A percentile compares a stretch with the other conserved stretches of the same genome.
Evolutionary conservation across 2,797 vertebrate species (phyloP).

Genomic region (Euthynnus affinis): DNA sequence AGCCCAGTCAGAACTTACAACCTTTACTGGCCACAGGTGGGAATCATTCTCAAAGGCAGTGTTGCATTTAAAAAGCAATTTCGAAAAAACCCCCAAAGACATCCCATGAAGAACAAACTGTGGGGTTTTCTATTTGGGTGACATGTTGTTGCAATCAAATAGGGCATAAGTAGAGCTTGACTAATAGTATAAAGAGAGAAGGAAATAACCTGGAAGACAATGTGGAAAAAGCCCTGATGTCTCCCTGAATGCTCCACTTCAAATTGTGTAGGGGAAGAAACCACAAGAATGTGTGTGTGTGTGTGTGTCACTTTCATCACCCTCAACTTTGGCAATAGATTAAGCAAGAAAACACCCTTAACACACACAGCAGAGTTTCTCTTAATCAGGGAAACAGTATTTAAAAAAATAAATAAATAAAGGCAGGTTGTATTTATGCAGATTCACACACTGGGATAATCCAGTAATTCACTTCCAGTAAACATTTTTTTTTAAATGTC

Average conservation of each 20-base stretch:
- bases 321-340: conserved; percentile 44
- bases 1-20: conserved; percentile 57
- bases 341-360: conserved; percentile 39
- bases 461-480: not conserved
- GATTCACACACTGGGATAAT: not conserved
- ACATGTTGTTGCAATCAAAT: conserved; percentile 86
- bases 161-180: conserved; percentile 76
- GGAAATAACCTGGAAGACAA: conserved; percentile 76
- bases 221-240: conserved; percentile 57
- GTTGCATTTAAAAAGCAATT: conserved; percentile 80
- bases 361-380: conserved; percentile 39
- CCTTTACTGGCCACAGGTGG: conserved; percentile 80
- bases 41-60: conserved; percentile 81
- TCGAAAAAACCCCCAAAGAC: conserved; percentile 66
- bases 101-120: conserved; percentile 64
- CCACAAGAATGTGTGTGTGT: conserved; percentile 66
- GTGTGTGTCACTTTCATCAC: conserved; percentile 43
- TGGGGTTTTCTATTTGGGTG: conserved; percentile 56
- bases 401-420: conserved; percentile 2
- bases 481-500: not conserved
- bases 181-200: conserved; percentile 81
- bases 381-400: conserved; percentile 43
- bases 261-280: conserved; percentile 52
- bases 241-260: conserved; percentile 61
- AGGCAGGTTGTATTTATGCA: conserved; percentile 1